phyloP scores from a whole-genome alignment of 2,113 vertebrate genomes.

The Hemichromis elongatus region DNA sequence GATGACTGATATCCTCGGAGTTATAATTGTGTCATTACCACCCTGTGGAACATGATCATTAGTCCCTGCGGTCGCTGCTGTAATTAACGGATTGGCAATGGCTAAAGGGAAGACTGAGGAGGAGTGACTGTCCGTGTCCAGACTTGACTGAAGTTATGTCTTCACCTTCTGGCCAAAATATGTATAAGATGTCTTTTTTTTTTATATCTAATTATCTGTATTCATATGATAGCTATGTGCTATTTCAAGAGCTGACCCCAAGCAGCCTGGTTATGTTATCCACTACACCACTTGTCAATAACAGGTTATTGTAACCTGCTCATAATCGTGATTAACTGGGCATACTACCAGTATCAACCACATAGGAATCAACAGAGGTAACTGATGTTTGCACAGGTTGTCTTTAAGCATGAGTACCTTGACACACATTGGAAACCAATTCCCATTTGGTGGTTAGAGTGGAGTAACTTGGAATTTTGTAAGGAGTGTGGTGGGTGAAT shows the following conservation, averaged over 20 bases:
- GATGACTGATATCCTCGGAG: constrained; percentile 49
- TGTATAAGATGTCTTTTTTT: background rate
- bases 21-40: constrained; percentile 62
- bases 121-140: constrained; percentile 8
- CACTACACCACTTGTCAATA: background rate
- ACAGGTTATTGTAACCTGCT: background rate
- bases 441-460: background rate
- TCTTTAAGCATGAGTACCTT: background rate
- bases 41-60: constrained; percentile 58
- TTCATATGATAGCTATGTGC: background rate
- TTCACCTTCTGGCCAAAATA: constrained; percentile 7
- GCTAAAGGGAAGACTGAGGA: constrained; percentile 16
- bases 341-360: background rate
- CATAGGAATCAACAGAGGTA: background rate
- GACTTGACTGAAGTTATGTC: background rate
- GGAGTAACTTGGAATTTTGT: background rate
- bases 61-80: constrained; percentile 31
- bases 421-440: background rate
- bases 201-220: background rate
- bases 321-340: background rate
- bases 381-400: background rate
- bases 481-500: background rate
- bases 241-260: background rate
- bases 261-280: background rate
- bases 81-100: constrained; percentile 44